A percentile compares a stretch with the other conserved stretches of the same genome.
phyloP scores from a whole-genome alignment of 1,140 invertebrate species.

The Drosophila neocordata region DNA sequence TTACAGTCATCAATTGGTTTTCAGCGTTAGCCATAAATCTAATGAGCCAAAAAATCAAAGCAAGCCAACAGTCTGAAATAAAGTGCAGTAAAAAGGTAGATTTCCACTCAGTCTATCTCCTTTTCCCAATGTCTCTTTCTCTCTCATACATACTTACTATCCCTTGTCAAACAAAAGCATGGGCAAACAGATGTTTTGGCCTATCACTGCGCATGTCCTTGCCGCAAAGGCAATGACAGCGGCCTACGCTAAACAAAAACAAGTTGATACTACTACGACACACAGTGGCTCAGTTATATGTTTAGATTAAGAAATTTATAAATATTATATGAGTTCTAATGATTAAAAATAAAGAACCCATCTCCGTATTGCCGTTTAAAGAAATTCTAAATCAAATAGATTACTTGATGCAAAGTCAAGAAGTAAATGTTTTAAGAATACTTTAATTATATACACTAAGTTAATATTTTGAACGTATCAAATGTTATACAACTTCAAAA shows the following conservation, averaged over 20 bases:
- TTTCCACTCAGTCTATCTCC: not conserved
- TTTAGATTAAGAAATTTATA: too few relatives aligned
- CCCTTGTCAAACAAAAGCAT: conserved; percentile 37
- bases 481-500: too few relatives aligned
- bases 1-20: conserved; percentile 7
- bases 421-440: too few relatives aligned
- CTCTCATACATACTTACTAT: conserved; percentile 32
- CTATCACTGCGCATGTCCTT: conserved; percentile 59
- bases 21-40: conserved; percentile 25
- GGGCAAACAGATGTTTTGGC: conserved; percentile 67
- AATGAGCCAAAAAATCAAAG: conserved; percentile 32
- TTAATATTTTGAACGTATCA: too few relatives aligned
- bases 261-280: conserved; percentile 41
- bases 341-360: too few relatives aligned
- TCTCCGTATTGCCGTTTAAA: too few relatives aligned
- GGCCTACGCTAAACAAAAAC: conserved; percentile 74
- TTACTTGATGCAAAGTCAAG: too few relatives aligned
- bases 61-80: conserved; percentile 36
- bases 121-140: conserved; percentile 6
- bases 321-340: too few relatives aligned
- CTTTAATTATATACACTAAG: too few relatives aligned
- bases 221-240: conserved; percentile 21
- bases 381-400: too few relatives aligned
- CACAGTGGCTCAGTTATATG: too few relatives aligned
- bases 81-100: conserved; percentile 44